These are phyloP conservation scores for Caligus rogercresseyi DNA, from an alignment of 1,140 invertebrate species.

Conservation along the genomic window DNA sequence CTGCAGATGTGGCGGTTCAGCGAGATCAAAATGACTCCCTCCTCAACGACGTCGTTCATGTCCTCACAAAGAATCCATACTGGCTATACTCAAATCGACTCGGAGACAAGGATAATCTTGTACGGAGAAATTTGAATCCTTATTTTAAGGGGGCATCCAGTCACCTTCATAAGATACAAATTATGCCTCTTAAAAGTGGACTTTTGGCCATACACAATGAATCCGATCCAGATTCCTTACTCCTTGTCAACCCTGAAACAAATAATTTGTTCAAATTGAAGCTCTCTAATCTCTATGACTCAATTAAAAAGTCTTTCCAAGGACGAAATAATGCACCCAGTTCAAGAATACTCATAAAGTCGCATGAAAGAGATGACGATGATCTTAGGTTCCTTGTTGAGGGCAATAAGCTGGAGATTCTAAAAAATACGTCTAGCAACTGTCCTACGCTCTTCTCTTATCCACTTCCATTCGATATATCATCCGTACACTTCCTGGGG, in stretches of 20 bases:
- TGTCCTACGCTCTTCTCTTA: neutral
- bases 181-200: conserved; percentile 27
- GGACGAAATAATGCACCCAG: neutral
- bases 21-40: conserved; percentile 27
- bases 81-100: conserved; percentile 21
- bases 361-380: neutral
- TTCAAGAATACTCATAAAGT: neutral
- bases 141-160: neutral
- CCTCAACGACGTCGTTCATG: conserved; percentile 21
- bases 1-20: conserved; percentile 34
- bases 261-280: neutral
- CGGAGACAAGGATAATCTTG: neutral
- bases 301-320: neutral
- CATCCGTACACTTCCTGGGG: neutral
- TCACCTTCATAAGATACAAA: conserved; percentile 10
- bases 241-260: neutral
- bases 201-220: conserved; percentile 30
- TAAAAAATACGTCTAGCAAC: neutral
- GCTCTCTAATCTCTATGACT: neutral
- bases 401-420: neutral
- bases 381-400: neutral
- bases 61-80: conserved; percentile 21
- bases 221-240: conserved; percentile 16
- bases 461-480: neutral
- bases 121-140: conserved; percentile 2